phyloP scores from a whole-genome alignment of 1,140 invertebrate species.

The Papilio dardanus region DNA sequence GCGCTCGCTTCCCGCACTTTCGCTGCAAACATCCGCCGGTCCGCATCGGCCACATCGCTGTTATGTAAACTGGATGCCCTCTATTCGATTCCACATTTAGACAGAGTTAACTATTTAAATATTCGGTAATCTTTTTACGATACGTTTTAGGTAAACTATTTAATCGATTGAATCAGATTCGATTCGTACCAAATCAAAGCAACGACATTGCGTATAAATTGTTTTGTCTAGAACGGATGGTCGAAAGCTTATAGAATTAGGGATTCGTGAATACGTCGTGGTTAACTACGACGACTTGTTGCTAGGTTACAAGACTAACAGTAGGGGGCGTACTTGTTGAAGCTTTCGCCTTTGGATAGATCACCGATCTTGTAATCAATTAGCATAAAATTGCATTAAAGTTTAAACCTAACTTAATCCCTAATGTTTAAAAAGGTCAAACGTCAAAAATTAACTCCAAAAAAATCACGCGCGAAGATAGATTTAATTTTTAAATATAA shows the following conservation, averaged over 20 bases:
- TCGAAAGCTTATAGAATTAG: too few relatives aligned
- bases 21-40: slow-evolving; percentile 70
- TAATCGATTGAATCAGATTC: background rate
- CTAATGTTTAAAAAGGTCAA: background rate
- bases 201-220: too few relatives aligned
- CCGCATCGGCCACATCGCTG: slow-evolving; percentile 38
- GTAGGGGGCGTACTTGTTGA: too few relatives aligned
- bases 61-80: slow-evolving; percentile 55
- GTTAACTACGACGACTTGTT: too few relatives aligned
- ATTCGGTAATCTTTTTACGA: background rate
- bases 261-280: too few relatives aligned
- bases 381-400: too few relatives aligned
- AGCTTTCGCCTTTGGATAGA: too few relatives aligned
- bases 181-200: too few relatives aligned
- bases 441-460: background rate
- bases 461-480: background rate
- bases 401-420: background rate
- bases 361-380: too few relatives aligned
- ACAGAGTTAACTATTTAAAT: slow-evolving; percentile 31
- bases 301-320: too few relatives aligned
- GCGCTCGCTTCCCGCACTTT: slow-evolving; percentile 72
- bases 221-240: too few relatives aligned
- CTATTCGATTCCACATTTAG: slow-evolving; percentile 46
- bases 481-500: background rate
- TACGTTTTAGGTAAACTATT: background rate